Evolutionary conservation across 2,797 vertebrate genomes (phyloP), one percentile per base, ranked within the genome.

Genomic region (Sebastes kiyomatsui): DNA sequence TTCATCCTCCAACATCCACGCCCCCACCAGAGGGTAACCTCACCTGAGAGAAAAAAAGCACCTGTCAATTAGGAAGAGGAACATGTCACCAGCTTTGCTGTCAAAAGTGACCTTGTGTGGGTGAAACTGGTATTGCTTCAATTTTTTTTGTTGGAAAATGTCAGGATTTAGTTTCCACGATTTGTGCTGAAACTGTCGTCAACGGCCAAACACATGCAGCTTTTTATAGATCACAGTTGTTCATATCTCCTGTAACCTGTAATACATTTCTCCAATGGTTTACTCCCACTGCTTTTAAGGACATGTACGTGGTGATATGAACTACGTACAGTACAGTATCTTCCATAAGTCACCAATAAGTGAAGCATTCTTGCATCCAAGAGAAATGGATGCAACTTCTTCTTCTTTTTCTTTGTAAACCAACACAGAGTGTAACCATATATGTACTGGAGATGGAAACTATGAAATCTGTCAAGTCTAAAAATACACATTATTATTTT

Each of bases 371-470:
- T 59, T 73, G 38, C 70, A 64, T 81, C n/a, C 7, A 13, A 72
- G 67, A 79, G 22, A 60, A 72, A 56, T 22, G 58, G 33, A 35
- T 35, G 33, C 33, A 35, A 35, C 33, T 35, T 35, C 82, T 90
- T 49, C 14, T 46, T 46, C 0, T 46, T 88, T 59, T 66, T 83
- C 30, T 86, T 79, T 86, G 83, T 92, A 92, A 92, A 93, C 84
- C 72, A 82, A 70, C 65, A 52, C 46, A 79, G 59, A 70, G 76
- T 52, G 49, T 32, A 77, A 82, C 22, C 2, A 5, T 69, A 12
- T 77, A 61, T 64, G 35, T 32, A 55, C 49, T 54, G 18, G 71
- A 82, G 54, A 85, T 84, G 72, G 66, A 75, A 79, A 81, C 33
- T 70, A 83, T 70, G 66, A 82, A 88, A 83, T 65, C 38, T 32